Percentiles rank a stretch among this genome's conserved stretches.
phyloP scores from a whole-genome alignment of 1,140 invertebrate species.

The Heterodera carotae region DNA sequence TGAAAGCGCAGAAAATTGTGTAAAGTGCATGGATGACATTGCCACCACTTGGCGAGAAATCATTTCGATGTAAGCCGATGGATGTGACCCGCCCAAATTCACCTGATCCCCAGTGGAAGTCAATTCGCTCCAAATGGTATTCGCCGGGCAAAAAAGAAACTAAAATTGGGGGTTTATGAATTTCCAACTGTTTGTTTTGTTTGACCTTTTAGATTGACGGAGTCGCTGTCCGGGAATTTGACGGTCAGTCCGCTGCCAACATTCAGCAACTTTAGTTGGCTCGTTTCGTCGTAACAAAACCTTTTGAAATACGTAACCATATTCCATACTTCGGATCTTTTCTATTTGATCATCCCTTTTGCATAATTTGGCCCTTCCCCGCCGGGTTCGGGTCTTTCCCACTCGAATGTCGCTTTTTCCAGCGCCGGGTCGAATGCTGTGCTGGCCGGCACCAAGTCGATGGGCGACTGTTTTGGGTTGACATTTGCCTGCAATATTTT shows the following conservation, averaged over 20 bases:
- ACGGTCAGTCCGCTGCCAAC: conserved; percentile 48
- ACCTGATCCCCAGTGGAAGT: conserved; percentile 61
- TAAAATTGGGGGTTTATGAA: too few relatives aligned
- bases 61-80: too few relatives aligned
- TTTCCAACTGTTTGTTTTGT: conserved; percentile 33
- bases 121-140: conserved; percentile 59
- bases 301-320: conserved; percentile 22
- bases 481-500: conserved; percentile 60
- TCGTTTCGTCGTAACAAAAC: conserved; percentile 57
- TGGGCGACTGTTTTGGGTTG: conserved; percentile 62
- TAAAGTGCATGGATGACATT: too few relatives aligned
- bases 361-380: too few relatives aligned
- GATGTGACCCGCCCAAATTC: background rate
- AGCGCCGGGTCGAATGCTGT: conserved; percentile 62
- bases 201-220: conserved; percentile 35
- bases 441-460: conserved; percentile 58
- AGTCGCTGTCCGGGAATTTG: conserved; percentile 51
- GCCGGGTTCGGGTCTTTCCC: too few relatives aligned
- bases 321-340: background rate
- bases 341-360: too few relatives aligned
- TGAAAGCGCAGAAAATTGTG: background rate
- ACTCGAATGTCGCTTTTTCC: conserved; percentile 60
- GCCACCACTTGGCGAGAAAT: too few relatives aligned
- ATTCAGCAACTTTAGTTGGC: conserved; percentile 52
- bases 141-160: conserved; percentile 61